Evolutionary conservation across 2,797 vertebrate genomes (phyloP), one percentile per base, ranked within the genome.

Genomic region (Coregonus sp.): DNA sequence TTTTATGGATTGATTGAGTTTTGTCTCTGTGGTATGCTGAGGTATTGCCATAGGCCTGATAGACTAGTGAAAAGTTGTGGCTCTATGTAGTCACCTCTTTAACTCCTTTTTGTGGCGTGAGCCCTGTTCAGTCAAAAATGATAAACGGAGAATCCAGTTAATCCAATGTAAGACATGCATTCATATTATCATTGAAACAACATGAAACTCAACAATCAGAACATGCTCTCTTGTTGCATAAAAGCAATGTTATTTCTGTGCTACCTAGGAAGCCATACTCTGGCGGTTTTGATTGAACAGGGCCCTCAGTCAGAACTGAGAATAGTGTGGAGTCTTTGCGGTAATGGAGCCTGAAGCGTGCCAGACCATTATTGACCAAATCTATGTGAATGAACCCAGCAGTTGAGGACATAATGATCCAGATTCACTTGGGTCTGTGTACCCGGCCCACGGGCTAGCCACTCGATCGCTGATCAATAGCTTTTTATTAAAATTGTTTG

Each of bases 401-500:
- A 92, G 93, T 93, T 90, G 90, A 92, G 91, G 90, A 90, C 90
- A 88, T 95, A 95, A 95, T 93, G 94, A 95, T 95, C 89, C 84
- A 89, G 90, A 90, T 90, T 88, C 90, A 88, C 88, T 88, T 88
- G 90, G 92, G 90, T 93, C 90, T 88, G 81, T 84, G 90, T 89
- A 89, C 89, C 15, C 84, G 84, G 85, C 92, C 92, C 81, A 86
- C 91, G 88, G 93, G 91, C 92, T 85, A 84, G 84, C 82, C 83
- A 85, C 92, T 94, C 93, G 81, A 94, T 94, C 86, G 82, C 82
- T 88, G 87, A 94, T 95, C 95, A 86, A 95, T 95, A 92, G 86
- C 92, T 94, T 95, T 95, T 95, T 95, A 95, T 95, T 95, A 95
- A 95, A 95, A 95, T 94, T 93, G 92, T 94, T 94, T 92, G 92